Conservation (phyloP, 1,140 invertebrate species). For the Bathynomus jamesi region DNA sequence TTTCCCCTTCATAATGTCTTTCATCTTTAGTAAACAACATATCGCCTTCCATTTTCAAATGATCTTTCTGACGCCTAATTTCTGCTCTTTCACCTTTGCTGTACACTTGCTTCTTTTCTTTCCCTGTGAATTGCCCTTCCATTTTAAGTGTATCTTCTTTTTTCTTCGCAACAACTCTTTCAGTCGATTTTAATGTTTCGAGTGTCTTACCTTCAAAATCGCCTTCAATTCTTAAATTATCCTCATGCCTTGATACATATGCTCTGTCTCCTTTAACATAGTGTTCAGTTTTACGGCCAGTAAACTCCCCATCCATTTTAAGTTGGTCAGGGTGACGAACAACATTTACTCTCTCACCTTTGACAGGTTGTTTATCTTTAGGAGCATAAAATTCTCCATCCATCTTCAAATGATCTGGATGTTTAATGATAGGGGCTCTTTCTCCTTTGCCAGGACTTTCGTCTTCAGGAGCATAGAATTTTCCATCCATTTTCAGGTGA, state of each 20-base stretch:
- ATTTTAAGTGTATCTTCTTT: constrained; percentile 51
- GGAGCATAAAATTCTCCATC: constrained; percentile 38
- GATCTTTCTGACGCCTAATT: constrained; percentile 49
- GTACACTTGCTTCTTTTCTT: constrained; percentile 15
- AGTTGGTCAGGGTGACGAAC: constrained; percentile 48
- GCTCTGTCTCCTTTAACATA: constrained; percentile 31
- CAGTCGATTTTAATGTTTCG: constrained; percentile 38
- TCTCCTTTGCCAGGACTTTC: constrained; percentile 35
- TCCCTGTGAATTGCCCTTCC: constrained; percentile 53
- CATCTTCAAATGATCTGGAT: constrained; percentile 35
- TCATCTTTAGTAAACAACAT: constrained; percentile 44
- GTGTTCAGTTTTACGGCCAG: constrained; percentile 28
- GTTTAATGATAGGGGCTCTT: constrained; percentile 24
- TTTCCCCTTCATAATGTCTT: constrained; percentile 45
- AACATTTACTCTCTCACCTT: constrained; percentile 43
- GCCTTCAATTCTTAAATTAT: constrained; percentile 51
- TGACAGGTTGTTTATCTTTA: constrained; percentile 48
- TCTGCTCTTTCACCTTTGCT: constrained; percentile 43
- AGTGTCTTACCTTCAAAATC: constrained; percentile 47
- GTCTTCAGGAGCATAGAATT: constrained; percentile 27
- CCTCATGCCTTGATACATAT: constrained; percentile 33
- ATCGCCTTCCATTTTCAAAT: constrained; percentile 45
- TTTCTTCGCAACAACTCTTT: constrained; percentile 44
- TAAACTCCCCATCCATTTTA: constrained; percentile 52
- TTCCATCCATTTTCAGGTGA: constrained; percentile 47